Evolutionary conservation across 2,113 vertebrate genomes (phyloP).

Genomic region (Caretta caretta): DNA sequence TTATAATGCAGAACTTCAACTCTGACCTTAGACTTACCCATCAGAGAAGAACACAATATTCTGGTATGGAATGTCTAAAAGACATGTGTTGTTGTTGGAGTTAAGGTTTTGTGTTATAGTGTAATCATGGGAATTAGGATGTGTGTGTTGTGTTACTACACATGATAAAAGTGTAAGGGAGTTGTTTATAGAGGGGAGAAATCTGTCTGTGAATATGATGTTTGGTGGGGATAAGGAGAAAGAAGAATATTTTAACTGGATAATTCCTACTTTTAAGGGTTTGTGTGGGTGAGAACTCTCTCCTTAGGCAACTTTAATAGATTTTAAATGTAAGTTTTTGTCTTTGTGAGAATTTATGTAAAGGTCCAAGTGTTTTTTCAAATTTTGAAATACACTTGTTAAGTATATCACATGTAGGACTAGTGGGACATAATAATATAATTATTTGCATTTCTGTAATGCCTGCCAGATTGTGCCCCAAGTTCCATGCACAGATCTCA

Average conservation of each 20-base stretch:
- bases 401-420: background rate
- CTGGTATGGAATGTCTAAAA: background rate
- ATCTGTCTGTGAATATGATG: background rate
- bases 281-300: background rate
- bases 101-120: background rate
- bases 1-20: background rate
- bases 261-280: background rate
- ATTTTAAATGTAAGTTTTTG: background rate
- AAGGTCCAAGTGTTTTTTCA: background rate
- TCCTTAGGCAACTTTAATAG: background rate
- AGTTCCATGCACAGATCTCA: background rate
- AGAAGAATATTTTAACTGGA: background rate
- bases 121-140: background rate
- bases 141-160: background rate
- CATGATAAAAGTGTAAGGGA: background rate
- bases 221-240: background rate
- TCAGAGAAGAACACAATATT: background rate
- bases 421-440: background rate
- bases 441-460: background rate
- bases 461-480: background rate
- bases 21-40: background rate
- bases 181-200: background rate
- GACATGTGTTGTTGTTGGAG: background rate
- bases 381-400: background rate
- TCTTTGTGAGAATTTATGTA: background rate